Base-by-base conservation (phyloP, 1,140 invertebrate genomes). In the Octopus bimaculoides region DNA sequence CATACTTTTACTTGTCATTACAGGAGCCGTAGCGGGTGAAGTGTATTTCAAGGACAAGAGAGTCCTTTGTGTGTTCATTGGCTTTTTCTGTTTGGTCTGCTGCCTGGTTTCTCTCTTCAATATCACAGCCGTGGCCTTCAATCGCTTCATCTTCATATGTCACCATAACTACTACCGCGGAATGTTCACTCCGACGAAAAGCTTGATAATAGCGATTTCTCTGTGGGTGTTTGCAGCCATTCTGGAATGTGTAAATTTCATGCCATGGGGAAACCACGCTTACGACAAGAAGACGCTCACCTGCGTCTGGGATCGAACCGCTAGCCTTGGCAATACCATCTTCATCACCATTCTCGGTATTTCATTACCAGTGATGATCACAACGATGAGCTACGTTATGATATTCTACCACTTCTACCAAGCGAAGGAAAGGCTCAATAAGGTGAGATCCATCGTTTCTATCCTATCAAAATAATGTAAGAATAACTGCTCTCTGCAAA, bases 221-320 rank as follows among this genome's bases (percentile, higher is more conserved):
- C 78, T 86, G 7, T 84, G 83, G 76, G 53, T 78, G n/a, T 75
- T 87, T n/a, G 86, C 83, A 4, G n/a, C 81, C 8, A 76, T 78
- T 10, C 74, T 87, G 5, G 81, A 84, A 4, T 10, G 84, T 5
- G 66, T 86, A 1, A 87, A 88, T 74, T 77, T 82, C 20, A 77
- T 83, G 0, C 82, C 81, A 41, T 85, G 86, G 52, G 87, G 87
- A 9, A 83, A 84, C 54, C 86, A 87, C 75, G 78, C 81, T n/a
- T 88, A 86, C 75, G 86, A 88, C 80, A 61, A 78, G 53, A 87
- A 87, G 75, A 87, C 83, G 69, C 52, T 86, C 20, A 84, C 84
- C 55, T 88, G 87, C 77, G 83, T 86, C 52, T 87, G 85, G 84
- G 84, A 88, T 78, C 75, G 87, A 56, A 84, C 88, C 83, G 87